These are phyloP conservation scores for Toxotes jaculatrix DNA, from an alignment of 2,113 vertebrate genomes.

Conservation along the genomic window DNA sequence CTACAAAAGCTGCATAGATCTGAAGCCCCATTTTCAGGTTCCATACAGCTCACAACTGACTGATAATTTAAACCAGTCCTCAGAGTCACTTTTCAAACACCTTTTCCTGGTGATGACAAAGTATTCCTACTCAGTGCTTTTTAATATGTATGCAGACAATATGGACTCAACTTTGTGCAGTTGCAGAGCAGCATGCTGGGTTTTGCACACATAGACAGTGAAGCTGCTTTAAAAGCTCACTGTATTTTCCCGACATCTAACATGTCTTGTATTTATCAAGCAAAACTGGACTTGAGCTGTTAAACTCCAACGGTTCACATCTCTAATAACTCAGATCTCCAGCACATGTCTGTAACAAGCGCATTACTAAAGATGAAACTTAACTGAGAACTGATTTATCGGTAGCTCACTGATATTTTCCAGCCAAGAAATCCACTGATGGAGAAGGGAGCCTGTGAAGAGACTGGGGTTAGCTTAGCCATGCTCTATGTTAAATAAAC, in stretches of 20 bases:
- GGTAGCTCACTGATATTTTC: not conserved
- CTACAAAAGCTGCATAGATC: not conserved
- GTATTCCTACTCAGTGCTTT: not conserved
- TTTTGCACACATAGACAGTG: not conserved
- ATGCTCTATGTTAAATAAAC: too few relatives aligned
- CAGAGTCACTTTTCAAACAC: not conserved
- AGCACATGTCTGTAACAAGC: not conserved
- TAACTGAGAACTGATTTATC: not conserved
- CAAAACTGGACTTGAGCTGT: not conserved
- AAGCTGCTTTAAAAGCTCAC: not conserved
- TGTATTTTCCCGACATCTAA: too few relatives aligned
- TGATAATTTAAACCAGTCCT: slow-evolving; percentile 5
- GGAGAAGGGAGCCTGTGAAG: too few relatives aligned
- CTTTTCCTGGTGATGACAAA: not conserved
- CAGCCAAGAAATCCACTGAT: not conserved
- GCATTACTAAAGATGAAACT: not conserved
- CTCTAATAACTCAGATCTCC: not conserved
- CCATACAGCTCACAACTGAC: not conserved
- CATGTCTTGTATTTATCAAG: too few relatives aligned
- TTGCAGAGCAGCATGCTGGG: not conserved
- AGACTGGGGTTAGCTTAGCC: too few relatives aligned
- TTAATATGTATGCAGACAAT: not conserved
- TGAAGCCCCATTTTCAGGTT: too few relatives aligned
- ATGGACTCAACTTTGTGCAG: not conserved
- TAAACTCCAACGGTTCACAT: not conserved